A percentile compares a stretch with the other conserved stretches of the same genome.
Evolutionary conservation across 2,113 vertebrate genomes (phyloP).

Genomic region (Aegotheles bennettii): DNA sequence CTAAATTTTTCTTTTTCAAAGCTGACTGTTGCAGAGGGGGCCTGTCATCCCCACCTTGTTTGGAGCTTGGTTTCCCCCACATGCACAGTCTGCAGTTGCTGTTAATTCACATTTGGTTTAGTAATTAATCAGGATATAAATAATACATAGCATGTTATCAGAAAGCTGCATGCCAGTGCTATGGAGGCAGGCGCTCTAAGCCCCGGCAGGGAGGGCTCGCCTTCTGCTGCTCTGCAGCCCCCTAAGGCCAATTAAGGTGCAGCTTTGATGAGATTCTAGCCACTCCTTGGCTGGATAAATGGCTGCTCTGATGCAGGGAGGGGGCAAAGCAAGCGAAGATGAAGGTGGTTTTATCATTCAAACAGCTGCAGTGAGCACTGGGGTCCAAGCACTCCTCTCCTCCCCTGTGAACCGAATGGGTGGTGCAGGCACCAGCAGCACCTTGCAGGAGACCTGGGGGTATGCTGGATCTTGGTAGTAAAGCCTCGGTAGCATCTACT

Average conservation of each 20-base stretch:
- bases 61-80: neutral
- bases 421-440: neutral
- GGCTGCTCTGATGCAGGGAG: neutral
- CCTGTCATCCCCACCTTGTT: neutral
- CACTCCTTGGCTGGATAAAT: neutral
- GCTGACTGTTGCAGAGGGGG: neutral
- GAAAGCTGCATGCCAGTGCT: neutral
- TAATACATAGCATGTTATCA: conserved; percentile 43
- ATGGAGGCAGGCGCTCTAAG: neutral
- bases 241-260: conserved; percentile 38
- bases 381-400: neutral
- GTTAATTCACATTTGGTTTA: conserved; percentile 27
- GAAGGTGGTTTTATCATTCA: neutral
- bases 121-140: conserved; percentile 43
- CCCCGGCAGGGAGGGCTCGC: neutral
- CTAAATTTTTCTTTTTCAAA: neutral
- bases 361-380: neutral
- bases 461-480: neutral
- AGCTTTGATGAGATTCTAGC: conserved; percentile 26
- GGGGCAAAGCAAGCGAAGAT: neutral
- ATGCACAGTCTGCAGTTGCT: neutral
- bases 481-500: fast-evolving
- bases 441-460: neutral
- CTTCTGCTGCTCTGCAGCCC: neutral
- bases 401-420: fast-evolving